Base-by-base conservation (phyloP, 1,140 invertebrate species). In the Gonioctena quinquepunctata region DNA sequence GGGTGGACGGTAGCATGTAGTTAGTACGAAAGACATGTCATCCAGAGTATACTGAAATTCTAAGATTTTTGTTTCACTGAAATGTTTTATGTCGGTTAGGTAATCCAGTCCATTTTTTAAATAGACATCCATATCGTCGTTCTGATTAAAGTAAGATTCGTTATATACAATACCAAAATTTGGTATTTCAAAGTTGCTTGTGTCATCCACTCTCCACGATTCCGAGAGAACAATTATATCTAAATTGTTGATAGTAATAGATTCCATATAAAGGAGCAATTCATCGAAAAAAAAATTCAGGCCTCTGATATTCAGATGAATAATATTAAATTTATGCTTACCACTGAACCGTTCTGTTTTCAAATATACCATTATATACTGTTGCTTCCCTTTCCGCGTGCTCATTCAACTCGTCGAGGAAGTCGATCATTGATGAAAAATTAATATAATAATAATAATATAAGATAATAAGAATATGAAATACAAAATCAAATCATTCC, bases 271-370 rank as follows among this genome's bases (percentile, higher is more conserved):
- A 60, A 60, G 19, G n/a, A 60, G 21, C 7, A 60, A 23, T 60
- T 60, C 57, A 25, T 60, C 57, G 25, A 60, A 60, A 60, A 22
- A 22, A 13, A 22, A 13, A 22, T 23, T 21, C 13, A 60, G 4
- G 25, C 57, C 25, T 60, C 57, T 60, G 25, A 60, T 60, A 27
- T 60, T 60, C 25, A 60, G 16, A 60, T 60, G 57, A 13, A 60
- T 25, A 22, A 60, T 60, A 27, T 60, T 60, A 42, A 42, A 42
- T 11, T 11, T 8, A 11, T 42, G 8, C 28, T 42, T 42, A 42
- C 28, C 28, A 42, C 3, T 42, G 28, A 42, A n/a, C n/a, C n/a
- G 8, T 42, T 11, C n/a, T 42, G 28, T 42, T n/a, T 42, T 42
- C 28, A 8, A 11, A 8, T 42, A 42, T 42, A n/a, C 28, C n/a